Conservation (phyloP, 2,113 vertebrate genomes). For the Hystrix brachyura region DNA sequence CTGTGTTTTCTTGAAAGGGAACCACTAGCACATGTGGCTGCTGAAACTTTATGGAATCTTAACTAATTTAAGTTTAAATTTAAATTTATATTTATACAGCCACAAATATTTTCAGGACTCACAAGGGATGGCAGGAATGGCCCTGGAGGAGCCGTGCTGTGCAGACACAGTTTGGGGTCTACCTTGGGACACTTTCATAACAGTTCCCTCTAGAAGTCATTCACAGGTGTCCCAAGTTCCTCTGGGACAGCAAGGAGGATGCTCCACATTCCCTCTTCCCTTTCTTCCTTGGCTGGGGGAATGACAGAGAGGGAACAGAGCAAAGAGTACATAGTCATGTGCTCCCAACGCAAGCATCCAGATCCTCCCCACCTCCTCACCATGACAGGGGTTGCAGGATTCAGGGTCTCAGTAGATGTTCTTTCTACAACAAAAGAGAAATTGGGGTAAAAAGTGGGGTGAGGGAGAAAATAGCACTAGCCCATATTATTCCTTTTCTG, state of each 20-base stretch:
- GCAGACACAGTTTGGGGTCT: not conserved
- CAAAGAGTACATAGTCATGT: not conserved
- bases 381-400: not conserved
- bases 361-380: not conserved
- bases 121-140: not conserved
- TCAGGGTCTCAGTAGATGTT: not conserved
- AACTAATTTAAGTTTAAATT: not conserved
- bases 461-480: not conserved
- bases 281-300: not conserved
- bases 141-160: not conserved
- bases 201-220: not conserved
- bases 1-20: not conserved
- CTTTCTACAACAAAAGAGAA: constrained; percentile 48
- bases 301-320: not conserved
- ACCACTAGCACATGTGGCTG: not conserved
- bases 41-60: not conserved
- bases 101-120: not conserved
- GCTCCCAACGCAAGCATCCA: not conserved
- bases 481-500: not conserved
- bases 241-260: not conserved
- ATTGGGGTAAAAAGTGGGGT: not conserved
- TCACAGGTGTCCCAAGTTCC: not conserved
- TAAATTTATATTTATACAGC: too few relatives aligned
- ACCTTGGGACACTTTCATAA: not conserved
- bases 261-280: not conserved